These are phyloP conservation scores for Leucosticte australis DNA, from an alignment of 2,113 vertebrate genomes.

Conservation along the genomic window DNA sequence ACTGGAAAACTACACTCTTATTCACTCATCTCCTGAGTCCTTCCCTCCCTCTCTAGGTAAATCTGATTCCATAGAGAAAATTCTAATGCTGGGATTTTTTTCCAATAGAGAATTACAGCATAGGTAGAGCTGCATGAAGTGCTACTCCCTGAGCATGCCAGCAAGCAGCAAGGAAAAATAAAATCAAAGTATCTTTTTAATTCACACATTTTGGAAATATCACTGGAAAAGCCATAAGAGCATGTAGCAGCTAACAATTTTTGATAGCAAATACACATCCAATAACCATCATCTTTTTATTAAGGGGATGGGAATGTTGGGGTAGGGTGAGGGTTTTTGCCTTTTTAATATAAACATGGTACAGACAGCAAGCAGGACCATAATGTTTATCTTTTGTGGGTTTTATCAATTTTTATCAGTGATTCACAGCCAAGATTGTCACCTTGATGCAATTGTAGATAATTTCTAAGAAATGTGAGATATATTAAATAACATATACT, in stretches of 20 bases:
- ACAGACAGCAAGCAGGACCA: not conserved
- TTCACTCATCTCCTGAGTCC: not conserved
- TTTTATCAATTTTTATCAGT: not conserved
- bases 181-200: not conserved
- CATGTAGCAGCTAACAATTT: not conserved
- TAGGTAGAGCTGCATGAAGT: not conserved
- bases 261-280: not conserved
- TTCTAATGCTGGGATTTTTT: not conserved
- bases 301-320: fast-evolving
- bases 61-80: not conserved
- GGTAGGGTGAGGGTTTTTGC: fast-evolving
- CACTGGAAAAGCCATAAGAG: not conserved
- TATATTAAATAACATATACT: not conserved
- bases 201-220: not conserved
- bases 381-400: not conserved
- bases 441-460: not conserved
- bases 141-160: not conserved
- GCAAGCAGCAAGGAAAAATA: not conserved
- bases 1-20: not conserved
- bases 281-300: not conserved
- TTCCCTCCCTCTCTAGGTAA: not conserved
- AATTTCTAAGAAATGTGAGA: not conserved
- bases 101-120: not conserved
- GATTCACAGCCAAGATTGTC: not conserved
- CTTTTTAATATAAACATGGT: not conserved